Evolutionary conservation across 2,113 vertebrate species (phyloP), one percentile per base, ranked within the genome.

Genomic region (Entomyzon cyanotis): DNA sequence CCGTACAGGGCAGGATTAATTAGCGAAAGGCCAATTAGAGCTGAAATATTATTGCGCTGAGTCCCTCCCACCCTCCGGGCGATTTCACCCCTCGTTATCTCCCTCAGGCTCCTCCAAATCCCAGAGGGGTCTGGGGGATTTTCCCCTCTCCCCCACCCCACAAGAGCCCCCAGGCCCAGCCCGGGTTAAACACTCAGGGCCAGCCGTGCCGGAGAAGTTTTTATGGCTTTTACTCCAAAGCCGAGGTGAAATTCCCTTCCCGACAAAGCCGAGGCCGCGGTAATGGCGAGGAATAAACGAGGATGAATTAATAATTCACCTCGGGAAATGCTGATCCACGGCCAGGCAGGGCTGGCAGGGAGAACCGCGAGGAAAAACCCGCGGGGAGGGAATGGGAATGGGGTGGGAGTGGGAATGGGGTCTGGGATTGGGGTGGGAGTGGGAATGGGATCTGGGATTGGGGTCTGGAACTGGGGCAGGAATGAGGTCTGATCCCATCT

Each of bases 241-340:
- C 87, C 27, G 10, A 70, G 84, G 93, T 90, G 87, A 74, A 58
- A 96, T 95, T 94, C 78, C 93, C 74, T 89, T 77, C 84, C 87
- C 35, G 27, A 85, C 81, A 77, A 37, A 80, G 89, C 19, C 28
- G 24, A 75, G 11, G 16, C 31, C 33, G 3, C 75, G 5, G 67
- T 44, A 56, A 42, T 30, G 70, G 81, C 16, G 35, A 50, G 52
- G 52, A 83, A 80, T 87, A 96, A 94, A 96, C 52, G 73, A 76
- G 19, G 5, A n/a, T 68, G 83, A 81, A 95, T 93, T 89, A 94
- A 95, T 87, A 58, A 94, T 52, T 42, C 41, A 24, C 58, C 3
- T 11, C 16, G 47, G 58, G 73, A 83, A 47, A 56, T 21, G 6
- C 35, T 67, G 46, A 28, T 30, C 58, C 83, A 19, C 11, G 1